Percentiles rank a stretch among this genome's conserved stretches.
Evolutionary conservation across 2,113 vertebrate species (phyloP).

Genomic region (Chaenocephalus aceratus): DNA sequence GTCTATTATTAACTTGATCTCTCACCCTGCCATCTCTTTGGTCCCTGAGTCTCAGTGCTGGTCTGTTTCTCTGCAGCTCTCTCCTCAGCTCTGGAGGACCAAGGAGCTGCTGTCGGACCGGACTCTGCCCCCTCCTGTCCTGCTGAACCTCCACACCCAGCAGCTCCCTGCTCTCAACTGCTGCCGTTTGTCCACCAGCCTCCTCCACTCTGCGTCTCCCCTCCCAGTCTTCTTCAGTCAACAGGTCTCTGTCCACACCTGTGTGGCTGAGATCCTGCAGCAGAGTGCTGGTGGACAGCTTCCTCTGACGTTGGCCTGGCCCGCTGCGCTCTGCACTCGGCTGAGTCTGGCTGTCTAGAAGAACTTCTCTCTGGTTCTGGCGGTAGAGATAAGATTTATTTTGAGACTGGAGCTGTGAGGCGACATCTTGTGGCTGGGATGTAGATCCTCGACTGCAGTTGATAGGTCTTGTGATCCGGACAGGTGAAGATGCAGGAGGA

Average conservation of each 20-base stretch:
- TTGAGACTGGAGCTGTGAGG: slow-evolving; percentile 85
- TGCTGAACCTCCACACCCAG: slow-evolving; percentile 76
- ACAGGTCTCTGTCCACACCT: slow-evolving; percentile 50
- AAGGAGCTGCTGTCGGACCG: slow-evolving; percentile 73
- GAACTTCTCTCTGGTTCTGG: slow-evolving; percentile 76
- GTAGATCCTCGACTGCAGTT: slow-evolving; percentile 54
- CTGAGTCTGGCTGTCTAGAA: slow-evolving; percentile 80
- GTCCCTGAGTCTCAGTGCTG: slow-evolving; percentile 38
- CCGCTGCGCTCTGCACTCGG: slow-evolving; percentile 29
- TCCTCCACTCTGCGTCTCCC: slow-evolving; percentile 46
- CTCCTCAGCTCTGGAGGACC: slow-evolving; percentile 42
- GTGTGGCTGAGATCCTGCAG: slow-evolving; percentile 72
- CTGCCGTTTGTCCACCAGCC: slow-evolving; percentile 73
- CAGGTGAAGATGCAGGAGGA: slow-evolving; percentile 59
- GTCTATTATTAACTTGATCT: not conserved
- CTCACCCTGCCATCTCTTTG: slow-evolving; percentile 70
- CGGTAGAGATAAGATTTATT: slow-evolving; percentile 76
- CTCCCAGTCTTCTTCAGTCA: slow-evolving; percentile 55
- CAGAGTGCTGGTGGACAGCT: slow-evolving; percentile 57
- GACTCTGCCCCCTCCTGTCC: slow-evolving; percentile 44
- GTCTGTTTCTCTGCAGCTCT: slow-evolving; percentile 52
- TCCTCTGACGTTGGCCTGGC: slow-evolving; percentile 45
- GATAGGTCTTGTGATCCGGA: slow-evolving; percentile 24
- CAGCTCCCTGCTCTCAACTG: slow-evolving; percentile 84
- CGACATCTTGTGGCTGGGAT: slow-evolving; percentile 77